Evolutionary conservation across 2,888 invertebrate genomes (phyloP).

Genomic region (Malacosoma neustria): DNA sequence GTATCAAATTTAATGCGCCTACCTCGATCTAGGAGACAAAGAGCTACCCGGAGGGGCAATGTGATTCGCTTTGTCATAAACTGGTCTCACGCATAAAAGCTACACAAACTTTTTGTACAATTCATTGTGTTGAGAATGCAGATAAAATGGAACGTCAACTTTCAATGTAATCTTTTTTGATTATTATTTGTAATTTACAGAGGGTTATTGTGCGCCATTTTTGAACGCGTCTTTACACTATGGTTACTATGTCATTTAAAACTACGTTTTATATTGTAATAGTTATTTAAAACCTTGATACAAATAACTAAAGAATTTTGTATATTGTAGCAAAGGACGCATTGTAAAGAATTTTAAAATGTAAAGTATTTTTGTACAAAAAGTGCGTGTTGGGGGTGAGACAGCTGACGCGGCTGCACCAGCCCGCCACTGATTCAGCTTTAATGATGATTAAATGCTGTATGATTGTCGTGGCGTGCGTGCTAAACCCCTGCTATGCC

Average conservation of each 20-base stretch:
- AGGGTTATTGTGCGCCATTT: background rate
- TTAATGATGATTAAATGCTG: slow-evolving; percentile 72
- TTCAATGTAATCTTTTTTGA: slow-evolving; percentile 33
- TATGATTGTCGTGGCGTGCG: slow-evolving; percentile 61
- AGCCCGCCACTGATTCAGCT: slow-evolving; percentile 54
- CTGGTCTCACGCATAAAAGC: slow-evolving; percentile 62
- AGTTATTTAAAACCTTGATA: too few species aligned
- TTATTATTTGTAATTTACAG: slow-evolving; percentile 13
- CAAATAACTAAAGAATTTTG: background rate
- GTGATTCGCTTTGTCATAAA: slow-evolving; percentile 65
- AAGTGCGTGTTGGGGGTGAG: slow-evolving; percentile 40
- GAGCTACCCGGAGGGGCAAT: slow-evolving; percentile 43
- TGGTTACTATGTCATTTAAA: too few species aligned
- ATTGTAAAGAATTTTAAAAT: background rate
- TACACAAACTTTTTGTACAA: slow-evolving; percentile 47
- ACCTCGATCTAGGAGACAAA: slow-evolving; percentile 72
- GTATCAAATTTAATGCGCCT: slow-evolving; percentile 72
- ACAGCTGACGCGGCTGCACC: slow-evolving; percentile 53
- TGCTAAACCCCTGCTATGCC: slow-evolving; percentile 20
- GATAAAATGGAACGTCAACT: slow-evolving; percentile 49
- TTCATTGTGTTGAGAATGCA: slow-evolving; percentile 48
- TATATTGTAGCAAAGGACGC: background rate
- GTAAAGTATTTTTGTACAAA: slow-evolving; percentile 21
- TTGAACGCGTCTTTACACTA: background rate
- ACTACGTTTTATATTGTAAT: too few species aligned